Base-by-base conservation (phyloP, 2,888 invertebrate species). In the Pteria penguin region DNA sequence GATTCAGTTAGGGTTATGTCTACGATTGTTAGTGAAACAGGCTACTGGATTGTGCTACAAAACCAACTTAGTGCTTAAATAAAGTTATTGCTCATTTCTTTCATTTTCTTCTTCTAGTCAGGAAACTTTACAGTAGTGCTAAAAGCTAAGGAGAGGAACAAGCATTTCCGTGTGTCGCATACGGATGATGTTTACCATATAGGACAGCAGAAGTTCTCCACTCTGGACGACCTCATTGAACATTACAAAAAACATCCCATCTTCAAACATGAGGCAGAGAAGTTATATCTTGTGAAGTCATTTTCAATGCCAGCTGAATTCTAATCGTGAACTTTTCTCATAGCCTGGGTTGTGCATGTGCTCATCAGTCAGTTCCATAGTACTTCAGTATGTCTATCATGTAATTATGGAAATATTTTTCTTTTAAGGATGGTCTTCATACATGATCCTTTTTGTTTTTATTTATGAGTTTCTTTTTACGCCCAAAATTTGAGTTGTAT, bases 171-270 rank as follows among this genome's bases (percentile, higher is more conserved):
- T 91, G 98, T 99, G 90, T 98, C 98, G 93, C 97, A 98, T 82
- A 86, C 84, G 54, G 92, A 93, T 65, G 97, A 97, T 92, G 96
- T 96, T 86, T 95, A 95, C 81, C 98, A 97, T 93, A 99, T 99
- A 93, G 99, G 99, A 58, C 98, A 98, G 94, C 96, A 99, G 92
- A 97, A 97, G 93, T 99, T 99, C 94, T 96, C 96, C 89, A 95
- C 97, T 75, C 94, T 99, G 90, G 98, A 99, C 92, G 97, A 97
- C 93, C 94, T 99, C 86, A 98, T 99, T 88, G 96, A 97, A 92
- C 99, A 99, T 94, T 99, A 99, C 94, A 98, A 98, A 94, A 96
- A 97, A 92, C 98, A 99, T 88, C 99, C 99, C 87, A 99, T 99
- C 92, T 99, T 98, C 94, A 96, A 97, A 93, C 98, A 98, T 87